Evolutionary conservation across 2,797 vertebrate genomes (phyloP), one percentile per base, ranked within the genome.

Genomic region (Sebastes matsubarae): DNA sequence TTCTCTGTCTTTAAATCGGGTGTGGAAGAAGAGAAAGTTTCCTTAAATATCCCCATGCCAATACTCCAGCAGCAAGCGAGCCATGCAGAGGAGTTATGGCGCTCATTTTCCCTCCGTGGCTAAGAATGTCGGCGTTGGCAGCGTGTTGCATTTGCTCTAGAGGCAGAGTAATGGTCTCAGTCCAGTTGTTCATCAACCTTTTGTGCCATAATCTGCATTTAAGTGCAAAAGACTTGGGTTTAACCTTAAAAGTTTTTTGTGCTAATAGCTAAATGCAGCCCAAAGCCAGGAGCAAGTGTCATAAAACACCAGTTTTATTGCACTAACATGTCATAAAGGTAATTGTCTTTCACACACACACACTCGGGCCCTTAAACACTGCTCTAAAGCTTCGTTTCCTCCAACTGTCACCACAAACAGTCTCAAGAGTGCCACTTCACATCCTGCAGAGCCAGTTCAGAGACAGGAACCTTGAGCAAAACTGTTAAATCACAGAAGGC

Each of bases 271-370:
- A 80, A 82, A 86, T 78, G 74, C 80, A 86, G 72, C 85, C 69
- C 59, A 86, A 74, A 84, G 85, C 82, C 83, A 60, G 32, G 66
- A 80, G 64, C 52, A 70, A 46, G 81, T 50, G 38, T 80, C 77
- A 86, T 90, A 90, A 93, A 92, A 87, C 71, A 84, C 55, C 13
- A 8, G 52, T 84, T 92, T 91, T 90, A 93, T 88, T 92, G 85
- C 88, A 75, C 82, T 77, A 90, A 90, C 88, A 90, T 85, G 77
- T 88, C 83, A 89, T 87, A 86, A 92, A 87, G 68, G 83, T 87
- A 84, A 89, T 89, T 88, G 72, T 87, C 76, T 77, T 73, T 65
- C 81, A 18, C 59, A 32, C 71, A 64, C 67, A 34, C 52, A 68
- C 36, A 68, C 72, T 8, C 22, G 22, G 82, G 72, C 75, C 67